Percentiles rank a stretch among this genome's conserved stretches.
These are phyloP conservation scores for Hyles lineata DNA, from an alignment of 2,888 invertebrate species.

Conservation along the genomic window DNA sequence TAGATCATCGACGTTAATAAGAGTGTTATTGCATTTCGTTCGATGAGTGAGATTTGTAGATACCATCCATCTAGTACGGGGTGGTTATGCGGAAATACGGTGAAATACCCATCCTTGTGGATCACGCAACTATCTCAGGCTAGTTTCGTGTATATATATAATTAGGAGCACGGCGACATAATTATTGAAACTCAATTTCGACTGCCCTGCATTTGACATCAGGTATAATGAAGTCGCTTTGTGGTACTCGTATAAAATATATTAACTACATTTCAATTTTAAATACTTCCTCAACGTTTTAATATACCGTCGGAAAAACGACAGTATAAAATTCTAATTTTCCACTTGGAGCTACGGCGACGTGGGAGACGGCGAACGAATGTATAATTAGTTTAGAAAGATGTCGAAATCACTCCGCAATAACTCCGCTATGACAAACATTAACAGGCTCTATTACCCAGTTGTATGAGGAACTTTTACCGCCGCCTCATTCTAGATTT, in stretches of 20 bases:
- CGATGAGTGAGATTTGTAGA: no score
- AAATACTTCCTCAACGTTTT: slow-evolving; percentile 56
- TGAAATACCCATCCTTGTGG: no score
- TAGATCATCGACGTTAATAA: no score
- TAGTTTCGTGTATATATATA: no score
- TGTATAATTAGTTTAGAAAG: slow-evolving; percentile 58
- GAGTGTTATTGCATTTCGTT: no score
- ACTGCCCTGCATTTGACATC: no score
- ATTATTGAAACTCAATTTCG: no score
- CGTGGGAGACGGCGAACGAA: slow-evolving; percentile 54
- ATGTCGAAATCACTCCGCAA: slow-evolving; percentile 47
- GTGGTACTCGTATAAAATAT: background rate
- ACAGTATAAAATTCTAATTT: slow-evolving; percentile 61
- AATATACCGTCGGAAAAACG: slow-evolving; percentile 62
- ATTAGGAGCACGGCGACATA: no score
- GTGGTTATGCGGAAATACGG: no score
- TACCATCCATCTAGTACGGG: no score
- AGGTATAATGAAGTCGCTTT: no score
- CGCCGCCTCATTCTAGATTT: slow-evolving; percentile 13
- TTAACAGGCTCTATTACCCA: slow-evolving; percentile 46
- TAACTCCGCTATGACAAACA: slow-evolving; percentile 48
- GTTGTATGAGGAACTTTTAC: slow-evolving; percentile 38
- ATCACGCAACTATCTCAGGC: no score
- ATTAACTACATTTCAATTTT: slow-evolving; percentile 38
- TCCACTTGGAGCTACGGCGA: slow-evolving; percentile 53